Evolutionary conservation across 2,797 vertebrate genomes (phyloP).

Genomic region (Xenopus petersii): DNA sequence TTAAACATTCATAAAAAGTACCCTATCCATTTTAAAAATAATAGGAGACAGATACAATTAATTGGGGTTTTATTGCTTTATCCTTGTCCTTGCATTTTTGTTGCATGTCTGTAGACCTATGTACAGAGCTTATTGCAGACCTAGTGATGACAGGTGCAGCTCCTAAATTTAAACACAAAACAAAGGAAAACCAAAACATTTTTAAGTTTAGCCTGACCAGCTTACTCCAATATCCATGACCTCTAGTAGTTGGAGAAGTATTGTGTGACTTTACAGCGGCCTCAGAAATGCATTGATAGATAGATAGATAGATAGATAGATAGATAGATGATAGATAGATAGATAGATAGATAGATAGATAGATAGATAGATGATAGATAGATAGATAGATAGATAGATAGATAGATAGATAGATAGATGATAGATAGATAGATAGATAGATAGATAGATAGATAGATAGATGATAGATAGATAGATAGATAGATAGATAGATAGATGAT

Average conservation of each 20-base stretch:
- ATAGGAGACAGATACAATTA: too few species aligned
- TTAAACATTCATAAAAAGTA: too few species aligned
- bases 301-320: neutral
- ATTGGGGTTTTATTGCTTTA: too few species aligned
- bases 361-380: too few species aligned
- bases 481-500: too few species aligned
- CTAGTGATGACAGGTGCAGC: constrained; percentile 9
- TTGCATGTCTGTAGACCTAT: constrained; percentile 4
- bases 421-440: too few species aligned
- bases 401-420: neutral
- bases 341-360: too few species aligned
- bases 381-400: neutral
- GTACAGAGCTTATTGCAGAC: constrained; percentile 9
- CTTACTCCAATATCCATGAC: constrained; percentile 13
- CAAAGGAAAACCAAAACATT: constrained; percentile 38
- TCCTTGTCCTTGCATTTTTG: too few species aligned
- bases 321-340: neutral
- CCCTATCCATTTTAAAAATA: too few species aligned
- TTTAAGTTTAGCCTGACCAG: constrained; percentile 2
- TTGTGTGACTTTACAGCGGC: constrained; percentile 8
- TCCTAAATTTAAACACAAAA: constrained; percentile 37
- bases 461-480: too few species aligned
- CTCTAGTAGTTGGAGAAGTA: constrained; percentile 1
- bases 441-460: too few species aligned
- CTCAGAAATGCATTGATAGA: neutral